A percentile compares a stretch with the other conserved stretches of the same genome.
Evolutionary conservation across 2,797 vertebrate species (phyloP).

Genomic region (Lepilemur septentrionalis): DNA sequence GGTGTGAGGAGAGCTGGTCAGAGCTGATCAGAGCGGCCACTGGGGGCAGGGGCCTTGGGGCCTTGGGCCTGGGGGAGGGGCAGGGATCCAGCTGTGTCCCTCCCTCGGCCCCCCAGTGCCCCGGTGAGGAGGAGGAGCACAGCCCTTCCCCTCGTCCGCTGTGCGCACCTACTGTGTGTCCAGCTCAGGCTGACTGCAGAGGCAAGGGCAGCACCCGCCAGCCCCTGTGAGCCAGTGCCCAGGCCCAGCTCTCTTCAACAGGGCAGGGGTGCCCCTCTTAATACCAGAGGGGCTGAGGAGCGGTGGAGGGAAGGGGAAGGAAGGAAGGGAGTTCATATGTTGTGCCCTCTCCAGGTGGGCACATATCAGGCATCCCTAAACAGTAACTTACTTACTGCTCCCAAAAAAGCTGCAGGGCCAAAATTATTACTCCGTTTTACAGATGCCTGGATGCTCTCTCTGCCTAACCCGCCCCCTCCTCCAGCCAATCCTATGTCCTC

Average conservation of each 20-base stretch:
- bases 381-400: background rate
- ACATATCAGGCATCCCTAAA: background rate
- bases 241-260: background rate
- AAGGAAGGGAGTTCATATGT: background rate
- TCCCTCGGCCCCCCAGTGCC: background rate
- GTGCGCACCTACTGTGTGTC: background rate
- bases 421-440: background rate
- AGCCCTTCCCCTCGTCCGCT: background rate
- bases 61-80: background rate
- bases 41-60: background rate
- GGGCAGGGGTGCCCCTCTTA: background rate
- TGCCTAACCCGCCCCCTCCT: background rate
- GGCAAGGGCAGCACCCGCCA: too few relatives aligned
- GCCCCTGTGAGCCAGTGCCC: background rate
- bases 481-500: background rate
- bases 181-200: background rate
- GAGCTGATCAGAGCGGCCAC: background rate
- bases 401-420: background rate
- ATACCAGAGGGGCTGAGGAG: background rate
- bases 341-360: background rate
- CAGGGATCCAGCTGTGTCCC: background rate
- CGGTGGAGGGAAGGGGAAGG: background rate
- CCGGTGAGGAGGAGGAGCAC: background rate
- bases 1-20: slow-evolving; percentile 56
- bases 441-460: background rate